A percentile compares a stretch with the other conserved stretches of the same genome.
Conservation (phyloP, 2,113 vertebrate species). For the Notarius quadriscutis region DNA sequence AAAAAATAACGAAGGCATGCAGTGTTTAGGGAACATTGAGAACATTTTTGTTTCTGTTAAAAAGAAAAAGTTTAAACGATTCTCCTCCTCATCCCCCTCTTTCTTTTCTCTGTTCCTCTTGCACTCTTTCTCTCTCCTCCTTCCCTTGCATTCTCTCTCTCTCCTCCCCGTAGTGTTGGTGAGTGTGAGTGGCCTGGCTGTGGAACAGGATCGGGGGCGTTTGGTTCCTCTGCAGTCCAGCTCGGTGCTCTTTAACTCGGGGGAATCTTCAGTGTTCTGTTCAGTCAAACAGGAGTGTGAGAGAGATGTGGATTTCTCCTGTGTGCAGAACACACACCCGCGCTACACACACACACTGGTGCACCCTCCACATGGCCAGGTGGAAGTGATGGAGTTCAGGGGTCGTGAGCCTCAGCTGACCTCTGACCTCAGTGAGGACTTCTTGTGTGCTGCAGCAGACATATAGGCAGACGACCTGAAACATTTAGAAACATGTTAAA, state of each 20-base stretch:
- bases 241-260: slow-evolving; percentile 85
- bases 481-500: not conserved
- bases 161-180: slow-evolving; percentile 77
- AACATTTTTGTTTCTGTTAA: too few species aligned
- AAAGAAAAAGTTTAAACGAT: not conserved
- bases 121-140: not conserved
- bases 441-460: slow-evolving; percentile 35
- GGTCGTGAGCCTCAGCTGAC: slow-evolving; percentile 73
- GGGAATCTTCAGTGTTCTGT: slow-evolving; percentile 63
- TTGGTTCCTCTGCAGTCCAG: slow-evolving; percentile 77
- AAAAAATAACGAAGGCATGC: too few species aligned
- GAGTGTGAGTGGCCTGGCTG: slow-evolving; percentile 73
- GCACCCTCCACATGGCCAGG: slow-evolving; percentile 70
- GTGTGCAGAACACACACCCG: slow-evolving; percentile 81
- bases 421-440: slow-evolving; percentile 49
- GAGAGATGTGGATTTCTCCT: slow-evolving; percentile 64
- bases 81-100: not conserved
- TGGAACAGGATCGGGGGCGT: slow-evolving; percentile 17
- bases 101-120: not conserved
- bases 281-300: slow-evolving; percentile 88
- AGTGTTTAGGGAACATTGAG: too few species aligned
- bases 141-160: not conserved
- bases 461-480: not conserved
- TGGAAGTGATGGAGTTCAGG: slow-evolving; percentile 69
- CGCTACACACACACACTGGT: slow-evolving; percentile 61